Conservation (phyloP, 2,888 invertebrate species). For the Nebria salina region DNA sequence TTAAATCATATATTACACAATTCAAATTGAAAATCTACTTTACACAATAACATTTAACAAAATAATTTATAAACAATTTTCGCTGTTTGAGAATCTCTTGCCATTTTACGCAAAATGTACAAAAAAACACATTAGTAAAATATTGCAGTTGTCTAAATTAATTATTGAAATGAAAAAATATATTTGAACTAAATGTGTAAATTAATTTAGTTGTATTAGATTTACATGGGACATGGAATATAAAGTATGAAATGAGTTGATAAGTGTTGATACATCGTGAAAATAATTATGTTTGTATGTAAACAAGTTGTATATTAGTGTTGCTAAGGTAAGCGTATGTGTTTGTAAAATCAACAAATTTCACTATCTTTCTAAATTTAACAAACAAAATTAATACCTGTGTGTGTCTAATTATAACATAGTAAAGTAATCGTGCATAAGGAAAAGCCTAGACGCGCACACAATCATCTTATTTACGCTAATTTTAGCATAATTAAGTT, state of each 20-base stretch:
- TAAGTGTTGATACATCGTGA: background rate
- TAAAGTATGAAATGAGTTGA: background rate
- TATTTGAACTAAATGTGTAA: too few species aligned
- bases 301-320: background rate
- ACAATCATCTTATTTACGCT: constrained; percentile 30
- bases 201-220: too few species aligned
- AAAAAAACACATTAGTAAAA: too few species aligned
- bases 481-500: constrained; percentile 34
- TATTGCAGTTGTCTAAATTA: too few species aligned
- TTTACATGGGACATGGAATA: too few species aligned
- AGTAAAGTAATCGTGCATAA: background rate
- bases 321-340: background rate
- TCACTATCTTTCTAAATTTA: background rate
- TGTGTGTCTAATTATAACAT: background rate
- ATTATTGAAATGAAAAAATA: too few species aligned
- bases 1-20: too few species aligned
- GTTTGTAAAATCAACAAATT: background rate
- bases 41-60: too few species aligned
- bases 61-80: too few species aligned
- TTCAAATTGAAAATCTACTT: too few species aligned
- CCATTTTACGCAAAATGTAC: too few species aligned
- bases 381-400: background rate
- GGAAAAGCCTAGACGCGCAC: background rate
- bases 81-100: too few species aligned
- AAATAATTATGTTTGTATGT: background rate